Base-by-base conservation (phyloP, 2,113 vertebrate genomes). In the Notiomystis cincta region DNA sequence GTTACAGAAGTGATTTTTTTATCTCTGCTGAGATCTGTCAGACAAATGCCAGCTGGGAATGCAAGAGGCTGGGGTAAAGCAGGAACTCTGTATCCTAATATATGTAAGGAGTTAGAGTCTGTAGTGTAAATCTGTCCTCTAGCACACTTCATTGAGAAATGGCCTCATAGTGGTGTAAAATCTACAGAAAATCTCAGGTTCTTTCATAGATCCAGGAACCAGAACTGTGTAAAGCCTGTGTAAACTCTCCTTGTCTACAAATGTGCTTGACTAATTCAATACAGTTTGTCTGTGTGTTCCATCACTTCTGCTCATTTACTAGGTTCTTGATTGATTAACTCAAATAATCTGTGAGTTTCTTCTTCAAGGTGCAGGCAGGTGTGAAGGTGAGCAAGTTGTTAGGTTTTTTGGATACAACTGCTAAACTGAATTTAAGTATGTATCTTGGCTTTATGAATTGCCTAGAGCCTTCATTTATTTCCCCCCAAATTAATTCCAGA, bases 1-100 rank as follows among this genome's bases (percentile, higher is more conserved):
- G 15, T 60, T 47, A 38, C 11, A 71, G 79, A 66, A 50, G 5
- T 5, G 0, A 15, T 70, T 69, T 83, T 81, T 75, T 71, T 47
- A 11, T n/a, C 2, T 1, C 7, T n/a, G 28, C 8, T 45, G 40
- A 9, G 22, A 73, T 14, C n/a, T 77, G 15, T 9, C 7, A 0
- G 0, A 45, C 10, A 78, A 75, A 42, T 31, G 8, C 33, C 37
- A 47, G 9, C 6, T 1, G 5, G 22, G 44, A 67, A 58, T 57
- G 20, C 4, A 37, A 45, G 42, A 57, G 35, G 6, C 9, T 50
- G 33, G 31, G 65, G 7, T 11, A 47, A 60, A 47, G 14, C 6
- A 11, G 18, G 4, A 16, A 16, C 12, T 76, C 44, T 9, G 2
- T 9, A 57, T 30, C 42, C 9, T 1, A 75, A 0, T 25, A 42